A percentile compares a stretch with the other conserved stretches of the same genome.
These are phyloP conservation scores for Therioaphis trifolii DNA, from an alignment of 2,888 invertebrate genomes.

Conservation along the genomic window DNA sequence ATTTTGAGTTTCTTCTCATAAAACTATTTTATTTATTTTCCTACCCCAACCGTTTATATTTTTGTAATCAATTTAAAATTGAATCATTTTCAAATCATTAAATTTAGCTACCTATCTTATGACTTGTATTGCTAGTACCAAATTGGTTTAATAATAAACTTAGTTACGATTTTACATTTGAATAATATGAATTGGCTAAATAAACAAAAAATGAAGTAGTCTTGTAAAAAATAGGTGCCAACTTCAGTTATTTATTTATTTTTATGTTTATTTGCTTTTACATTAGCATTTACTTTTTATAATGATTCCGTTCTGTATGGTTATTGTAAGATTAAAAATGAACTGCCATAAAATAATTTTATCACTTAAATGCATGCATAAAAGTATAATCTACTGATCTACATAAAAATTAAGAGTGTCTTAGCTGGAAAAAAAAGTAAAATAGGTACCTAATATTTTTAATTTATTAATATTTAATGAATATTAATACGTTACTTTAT, in stretches of 20 bases:
- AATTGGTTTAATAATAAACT: too few species aligned
- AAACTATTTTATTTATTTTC: too few species aligned
- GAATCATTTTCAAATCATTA: background rate
- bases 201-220: background rate
- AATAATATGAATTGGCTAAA: background rate
- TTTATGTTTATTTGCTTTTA: too few species aligned
- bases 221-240: too few species aligned
- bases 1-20: too few species aligned
- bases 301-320: background rate
- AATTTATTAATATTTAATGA: background rate
- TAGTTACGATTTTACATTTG: background rate
- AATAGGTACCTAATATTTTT: background rate
- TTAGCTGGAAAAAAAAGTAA: background rate
- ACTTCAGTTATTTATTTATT: too few species aligned
- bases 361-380: background rate
- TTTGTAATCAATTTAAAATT: background rate
- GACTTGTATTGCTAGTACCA: too few species aligned
- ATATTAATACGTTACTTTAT: background rate
- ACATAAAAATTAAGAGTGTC: background rate
- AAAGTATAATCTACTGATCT: background rate
- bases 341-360: background rate
- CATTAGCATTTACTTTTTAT: slow-evolving; percentile 5
- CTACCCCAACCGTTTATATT: too few species aligned
- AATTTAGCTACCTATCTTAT: background rate
- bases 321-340: background rate